Base-by-base conservation (phyloP, 2,797 vertebrate species). In the Phoebastria nigripes region DNA sequence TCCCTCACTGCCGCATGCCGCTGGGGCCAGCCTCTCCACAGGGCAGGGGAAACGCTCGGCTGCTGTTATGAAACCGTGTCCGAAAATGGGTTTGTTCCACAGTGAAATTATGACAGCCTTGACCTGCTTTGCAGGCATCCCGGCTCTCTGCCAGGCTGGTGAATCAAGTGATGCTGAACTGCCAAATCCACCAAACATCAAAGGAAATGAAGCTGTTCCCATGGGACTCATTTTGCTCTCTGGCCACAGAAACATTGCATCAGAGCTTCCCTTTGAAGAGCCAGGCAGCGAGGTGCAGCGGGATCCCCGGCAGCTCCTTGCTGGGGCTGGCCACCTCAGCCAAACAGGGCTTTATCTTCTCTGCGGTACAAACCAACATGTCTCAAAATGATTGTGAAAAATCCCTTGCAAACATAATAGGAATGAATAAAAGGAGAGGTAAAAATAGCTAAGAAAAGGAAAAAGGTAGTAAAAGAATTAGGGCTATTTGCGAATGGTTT, bases 101-200 rank as follows among this genome's bases (percentile, higher is more conserved):
- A 41, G 87, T 56, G 87, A 74, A 82, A 95, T 46, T 21, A 21
- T 52, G 90, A 97, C 79, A 73, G 95, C 74, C 90, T 58, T 79
- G 93, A 91, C 91, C 93, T 80, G 83, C 94, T 95, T 78, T 67
- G 87, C 89, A 95, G 90, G 77, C 79, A 69, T 65, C 56, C 19
- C 5, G 46, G 92, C 95, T 33, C 96, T 77, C 91, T 89, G 94
- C 91, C 92, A 96, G 73, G 86, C 76, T 87, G 89, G 88, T 94
- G 97, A 97, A 94, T 87, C 89, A 72, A 94, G 83, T 54, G 93
- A 51, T 66, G 80, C 79, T 85, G 65, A 79, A 8, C 76, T 76
- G 95, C 93, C 96, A 97, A 94, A 80, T 93, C 69, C 74, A 82
- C 65, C 84, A 41, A 80, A 93, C 93, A 92, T 97, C 95, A 95